A percentile compares a stretch with the other conserved stretches of the same genome.
These are phyloP conservation scores for Riptortus pedestris DNA, from an alignment of 1,140 invertebrate species.

Conservation along the genomic window DNA sequence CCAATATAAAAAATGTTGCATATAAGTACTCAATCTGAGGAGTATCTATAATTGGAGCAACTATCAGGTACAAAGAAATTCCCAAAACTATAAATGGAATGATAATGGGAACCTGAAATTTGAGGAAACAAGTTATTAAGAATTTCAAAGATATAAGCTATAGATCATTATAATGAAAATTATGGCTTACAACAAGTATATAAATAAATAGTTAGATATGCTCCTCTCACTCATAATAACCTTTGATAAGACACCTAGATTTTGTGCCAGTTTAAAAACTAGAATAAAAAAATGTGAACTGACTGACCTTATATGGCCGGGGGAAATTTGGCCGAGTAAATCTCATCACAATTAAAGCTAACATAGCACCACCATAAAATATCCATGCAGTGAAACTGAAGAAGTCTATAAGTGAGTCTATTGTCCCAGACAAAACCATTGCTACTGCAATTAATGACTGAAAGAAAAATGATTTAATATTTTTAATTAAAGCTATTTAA, in stretches of 20 bases:
- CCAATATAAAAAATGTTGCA: slow-evolving; percentile 75
- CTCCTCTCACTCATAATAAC: too few species aligned
- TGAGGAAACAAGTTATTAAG: slow-evolving; percentile 17
- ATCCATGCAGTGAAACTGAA: slow-evolving; percentile 94
- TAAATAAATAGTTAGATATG: too few species aligned
- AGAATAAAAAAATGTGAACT: too few species aligned
- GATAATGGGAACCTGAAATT: slow-evolving; percentile 69
- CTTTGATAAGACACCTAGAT: too few species aligned
- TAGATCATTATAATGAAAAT: too few species aligned
- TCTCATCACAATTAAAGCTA: slow-evolving; percentile 78
- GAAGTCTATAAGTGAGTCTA: slow-evolving; percentile 84
- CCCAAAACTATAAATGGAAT: slow-evolving; percentile 80
- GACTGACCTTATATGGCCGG: slow-evolving; percentile 72
- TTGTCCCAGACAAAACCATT: slow-evolving; percentile 81
- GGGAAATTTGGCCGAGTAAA: slow-evolving; percentile 77
- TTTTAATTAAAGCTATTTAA: background rate
- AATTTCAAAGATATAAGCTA: too few species aligned
- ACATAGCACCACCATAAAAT: slow-evolving; percentile 83
- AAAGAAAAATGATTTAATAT: slow-evolving; percentile 34
- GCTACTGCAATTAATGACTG: slow-evolving; percentile 61
- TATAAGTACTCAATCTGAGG: slow-evolving; percentile 87
- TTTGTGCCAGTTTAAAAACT: background rate
- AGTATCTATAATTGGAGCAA: slow-evolving; percentile 84
- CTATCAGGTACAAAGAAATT: slow-evolving; percentile 81
- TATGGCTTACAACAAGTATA: too few species aligned